Conservation (phyloP, 2,797 vertebrate species). For the Gymnothorax javanicus region DNA sequence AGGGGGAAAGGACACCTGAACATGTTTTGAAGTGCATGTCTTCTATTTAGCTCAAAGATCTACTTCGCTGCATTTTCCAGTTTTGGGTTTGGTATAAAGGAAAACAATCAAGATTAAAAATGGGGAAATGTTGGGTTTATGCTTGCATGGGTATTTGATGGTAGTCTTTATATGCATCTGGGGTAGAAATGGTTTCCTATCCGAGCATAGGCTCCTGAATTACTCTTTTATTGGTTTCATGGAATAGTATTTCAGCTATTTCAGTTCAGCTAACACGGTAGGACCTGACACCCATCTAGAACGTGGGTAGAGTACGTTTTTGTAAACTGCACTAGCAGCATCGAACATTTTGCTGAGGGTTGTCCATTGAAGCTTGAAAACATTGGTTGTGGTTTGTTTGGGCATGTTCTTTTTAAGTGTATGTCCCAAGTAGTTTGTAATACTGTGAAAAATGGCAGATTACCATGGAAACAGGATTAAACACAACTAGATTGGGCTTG, state of each 20-base stretch:
- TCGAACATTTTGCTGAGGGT: not conserved
- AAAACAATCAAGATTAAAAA: not conserved
- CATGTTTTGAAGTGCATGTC: not conserved
- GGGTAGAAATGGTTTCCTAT: too few relatives aligned
- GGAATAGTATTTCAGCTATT: too few relatives aligned
- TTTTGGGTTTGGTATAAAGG: not conserved
- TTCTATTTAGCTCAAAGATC: not conserved
- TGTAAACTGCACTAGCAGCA: not conserved
- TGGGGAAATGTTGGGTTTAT: not conserved
- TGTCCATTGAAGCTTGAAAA: not conserved
- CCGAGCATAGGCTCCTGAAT: too few relatives aligned
- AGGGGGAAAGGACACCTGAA: not conserved
- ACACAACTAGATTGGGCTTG: not conserved
- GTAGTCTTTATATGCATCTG: too few relatives aligned
- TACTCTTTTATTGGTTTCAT: too few relatives aligned
- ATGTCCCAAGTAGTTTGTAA: not conserved
- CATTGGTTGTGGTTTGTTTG: not conserved
- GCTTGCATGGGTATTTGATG: too few relatives aligned
- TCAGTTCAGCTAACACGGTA: not conserved
- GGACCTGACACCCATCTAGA: not conserved
- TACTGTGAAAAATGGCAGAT: not conserved
- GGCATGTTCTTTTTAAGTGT: not conserved
- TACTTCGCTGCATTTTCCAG: not conserved
- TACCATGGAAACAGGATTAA: conserved; percentile 3
- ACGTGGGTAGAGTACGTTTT: not conserved